A percentile compares a stretch with the other conserved stretches of the same genome.
Evolutionary conservation across 2,888 invertebrate species (phyloP).

Genomic region (Uropetala carovei): DNA sequence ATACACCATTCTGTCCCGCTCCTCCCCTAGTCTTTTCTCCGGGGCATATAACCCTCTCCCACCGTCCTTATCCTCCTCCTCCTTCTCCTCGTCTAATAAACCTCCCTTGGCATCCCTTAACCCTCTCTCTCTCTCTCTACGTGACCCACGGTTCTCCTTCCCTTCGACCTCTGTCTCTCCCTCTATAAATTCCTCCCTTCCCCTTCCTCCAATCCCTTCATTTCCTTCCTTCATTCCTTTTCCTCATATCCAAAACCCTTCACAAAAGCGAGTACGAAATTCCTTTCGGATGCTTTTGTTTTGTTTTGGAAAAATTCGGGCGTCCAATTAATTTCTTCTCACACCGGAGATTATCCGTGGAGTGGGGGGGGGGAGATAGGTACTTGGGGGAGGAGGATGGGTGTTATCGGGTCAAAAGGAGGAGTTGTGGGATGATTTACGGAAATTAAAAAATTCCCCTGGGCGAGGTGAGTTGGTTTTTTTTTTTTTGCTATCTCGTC

Average conservation of each 20-base stretch:
- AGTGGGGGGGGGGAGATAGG: background rate
- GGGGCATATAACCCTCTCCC: background rate
- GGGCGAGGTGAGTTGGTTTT: background rate
- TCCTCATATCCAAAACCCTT: background rate
- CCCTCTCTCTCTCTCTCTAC: constrained; percentile 42
- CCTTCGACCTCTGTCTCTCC: too few species aligned
- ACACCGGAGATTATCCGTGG: too few species aligned
- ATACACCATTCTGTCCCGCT: background rate
- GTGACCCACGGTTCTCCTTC: background rate
- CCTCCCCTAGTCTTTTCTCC: background rate
- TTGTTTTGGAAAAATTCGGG: background rate
- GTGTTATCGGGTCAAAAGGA: background rate
- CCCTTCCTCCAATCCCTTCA: background rate
- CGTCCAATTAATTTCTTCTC: constrained; percentile 19
- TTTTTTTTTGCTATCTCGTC: too few species aligned
- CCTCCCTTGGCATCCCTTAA: constrained; percentile 34
- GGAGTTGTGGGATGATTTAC: background rate
- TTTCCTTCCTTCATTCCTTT: constrained; percentile 20
- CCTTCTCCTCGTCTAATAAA: background rate
- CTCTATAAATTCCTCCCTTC: background rate
- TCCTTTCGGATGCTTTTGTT: background rate
- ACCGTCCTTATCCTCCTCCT: background rate
- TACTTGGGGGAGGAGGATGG: background rate
- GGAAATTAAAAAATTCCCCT: constrained; percentile 32
- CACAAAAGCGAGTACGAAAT: background rate